Percentiles rank a stretch among this genome's conserved stretches.
These are phyloP conservation scores for Chrysocyon brachyurus DNA, from an alignment of 2,797 vertebrate genomes.

Conservation along the genomic window DNA sequence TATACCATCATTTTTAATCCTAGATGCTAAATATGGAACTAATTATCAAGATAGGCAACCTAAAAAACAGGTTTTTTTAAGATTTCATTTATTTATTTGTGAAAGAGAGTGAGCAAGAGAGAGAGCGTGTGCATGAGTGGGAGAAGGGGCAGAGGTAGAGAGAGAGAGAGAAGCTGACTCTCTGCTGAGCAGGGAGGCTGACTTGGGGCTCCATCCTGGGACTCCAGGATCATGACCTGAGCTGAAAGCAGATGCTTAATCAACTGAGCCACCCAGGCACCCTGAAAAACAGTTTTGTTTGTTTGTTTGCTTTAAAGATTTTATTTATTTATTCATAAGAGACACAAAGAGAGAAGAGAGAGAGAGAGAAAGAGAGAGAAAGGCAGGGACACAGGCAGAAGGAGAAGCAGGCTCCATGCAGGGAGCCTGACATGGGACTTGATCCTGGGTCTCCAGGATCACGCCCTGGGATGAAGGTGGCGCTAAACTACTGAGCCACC, in stretches of 20 bases:
- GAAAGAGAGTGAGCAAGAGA: background rate
- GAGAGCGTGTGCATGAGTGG: background rate
- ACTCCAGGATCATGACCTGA: background rate
- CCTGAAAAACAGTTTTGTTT: background rate
- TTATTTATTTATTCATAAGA: too few species aligned
- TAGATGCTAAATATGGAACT: constrained; percentile 18
- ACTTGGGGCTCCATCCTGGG: background rate
- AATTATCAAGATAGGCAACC: constrained; percentile 10
- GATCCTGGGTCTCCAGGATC: too few species aligned
- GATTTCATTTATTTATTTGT: background rate
- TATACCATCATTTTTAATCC: background rate
- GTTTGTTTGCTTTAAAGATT: too few species aligned
- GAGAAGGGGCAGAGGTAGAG: background rate
- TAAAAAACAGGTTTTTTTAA: background rate
- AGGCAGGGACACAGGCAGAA: too few species aligned
- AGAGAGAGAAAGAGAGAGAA: too few species aligned
- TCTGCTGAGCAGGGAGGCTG: background rate
- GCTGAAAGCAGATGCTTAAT: background rate
- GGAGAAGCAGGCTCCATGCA: too few species aligned
- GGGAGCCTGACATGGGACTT: too few species aligned
- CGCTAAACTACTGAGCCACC: background rate
- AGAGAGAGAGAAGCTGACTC: background rate
- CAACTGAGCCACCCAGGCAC: background rate
- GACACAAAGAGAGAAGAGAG: too few species aligned
- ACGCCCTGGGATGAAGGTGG: too few species aligned